Evolutionary conservation across 2,113 vertebrate species (phyloP).

Genomic region (Corythaixoides concolor): DNA sequence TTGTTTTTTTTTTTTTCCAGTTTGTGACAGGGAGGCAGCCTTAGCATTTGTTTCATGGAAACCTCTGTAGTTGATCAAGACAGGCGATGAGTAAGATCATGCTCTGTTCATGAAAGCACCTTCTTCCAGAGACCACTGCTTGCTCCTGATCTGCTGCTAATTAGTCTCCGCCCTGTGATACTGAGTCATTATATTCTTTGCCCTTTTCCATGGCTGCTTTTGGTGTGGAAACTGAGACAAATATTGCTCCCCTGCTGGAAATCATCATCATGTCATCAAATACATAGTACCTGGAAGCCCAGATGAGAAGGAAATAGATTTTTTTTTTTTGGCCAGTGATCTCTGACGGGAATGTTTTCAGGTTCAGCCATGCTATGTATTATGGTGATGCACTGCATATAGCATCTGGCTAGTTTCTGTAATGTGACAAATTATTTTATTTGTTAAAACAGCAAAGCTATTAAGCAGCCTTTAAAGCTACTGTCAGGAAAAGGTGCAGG

Average conservation of each 20-base stretch:
- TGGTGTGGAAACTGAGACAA: conserved; percentile 49
- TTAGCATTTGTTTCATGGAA: conserved; percentile 25
- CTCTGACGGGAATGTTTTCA: background rate
- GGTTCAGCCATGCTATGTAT: background rate
- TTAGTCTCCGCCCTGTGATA: conserved; percentile 38
- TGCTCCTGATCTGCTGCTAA: conserved; percentile 47
- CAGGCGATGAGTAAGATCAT: conserved; percentile 5
- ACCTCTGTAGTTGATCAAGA: conserved; percentile 36
- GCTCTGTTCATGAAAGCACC: conserved; percentile 30
- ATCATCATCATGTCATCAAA: background rate
- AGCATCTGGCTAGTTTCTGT: background rate
- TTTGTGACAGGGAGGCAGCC: background rate
- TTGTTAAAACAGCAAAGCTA: background rate
- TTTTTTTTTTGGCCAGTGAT: background rate
- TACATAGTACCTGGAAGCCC: background rate
- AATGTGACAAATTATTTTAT: background rate
- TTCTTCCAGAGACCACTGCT: conserved; percentile 47
- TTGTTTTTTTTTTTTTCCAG: background rate
- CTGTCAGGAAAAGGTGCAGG: background rate
- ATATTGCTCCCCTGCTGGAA: conserved; percentile 33
- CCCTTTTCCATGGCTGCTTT: conserved; percentile 48
- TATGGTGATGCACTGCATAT: background rate
- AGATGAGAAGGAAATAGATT: background rate
- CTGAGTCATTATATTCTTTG: conserved; percentile 55
- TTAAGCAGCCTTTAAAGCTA: background rate